Percentiles rank a stretch among this genome's conserved stretches.
These are phyloP conservation scores for Scyliorhinus canicula DNA, from an alignment of 2,797 vertebrate species.

Conservation along the genomic window DNA sequence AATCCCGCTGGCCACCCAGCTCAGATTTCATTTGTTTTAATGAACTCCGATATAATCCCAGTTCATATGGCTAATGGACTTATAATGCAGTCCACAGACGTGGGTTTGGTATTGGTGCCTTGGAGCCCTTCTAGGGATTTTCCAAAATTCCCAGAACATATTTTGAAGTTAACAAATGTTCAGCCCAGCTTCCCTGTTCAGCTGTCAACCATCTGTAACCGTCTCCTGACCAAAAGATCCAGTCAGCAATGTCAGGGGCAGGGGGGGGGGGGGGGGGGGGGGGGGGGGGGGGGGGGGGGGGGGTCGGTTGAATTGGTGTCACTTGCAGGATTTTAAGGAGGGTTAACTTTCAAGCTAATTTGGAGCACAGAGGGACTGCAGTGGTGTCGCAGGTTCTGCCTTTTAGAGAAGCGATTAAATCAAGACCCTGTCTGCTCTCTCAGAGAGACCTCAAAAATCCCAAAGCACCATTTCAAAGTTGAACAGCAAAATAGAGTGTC, in stretches of 20 bases:
- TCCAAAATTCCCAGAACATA: neutral
- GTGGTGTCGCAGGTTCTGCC: no score
- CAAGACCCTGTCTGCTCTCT: no score
- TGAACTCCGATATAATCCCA: neutral
- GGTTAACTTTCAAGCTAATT: no score
- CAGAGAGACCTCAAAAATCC: neutral
- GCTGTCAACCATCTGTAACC: neutral
- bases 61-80: no score
- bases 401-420: no score
- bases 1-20: neutral
- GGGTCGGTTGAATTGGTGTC: no score
- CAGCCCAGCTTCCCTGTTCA: neutral
- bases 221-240: neutral
- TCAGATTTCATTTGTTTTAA: neutral
- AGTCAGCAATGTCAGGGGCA: no score
- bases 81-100: neutral
- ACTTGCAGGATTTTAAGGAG: neutral
- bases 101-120: neutral
- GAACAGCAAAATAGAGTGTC: no score
- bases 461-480: neutral
- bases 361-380: neutral
- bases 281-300: no score
- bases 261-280: no score
- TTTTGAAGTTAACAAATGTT: neutral
- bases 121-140: neutral